These are phyloP conservation scores for Macaria notata DNA, from an alignment of 2,888 invertebrate genomes.

Conservation along the genomic window DNA sequence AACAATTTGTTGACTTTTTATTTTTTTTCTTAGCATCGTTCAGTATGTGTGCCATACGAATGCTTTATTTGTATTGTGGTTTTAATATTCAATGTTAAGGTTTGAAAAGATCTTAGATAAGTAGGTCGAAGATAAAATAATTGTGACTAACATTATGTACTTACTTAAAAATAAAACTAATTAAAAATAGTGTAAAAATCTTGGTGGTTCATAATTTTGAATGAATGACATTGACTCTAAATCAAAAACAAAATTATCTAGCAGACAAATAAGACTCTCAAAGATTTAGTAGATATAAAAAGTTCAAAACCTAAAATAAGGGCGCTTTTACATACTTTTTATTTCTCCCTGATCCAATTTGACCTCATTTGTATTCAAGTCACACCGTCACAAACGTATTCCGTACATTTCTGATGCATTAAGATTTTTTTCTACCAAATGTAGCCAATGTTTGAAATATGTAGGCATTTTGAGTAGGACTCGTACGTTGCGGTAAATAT, in stretches of 20 bases:
- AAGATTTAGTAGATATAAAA: too few species aligned
- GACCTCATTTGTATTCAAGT: conserved; percentile 76
- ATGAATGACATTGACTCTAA: too few species aligned
- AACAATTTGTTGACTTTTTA: conserved; percentile 11
- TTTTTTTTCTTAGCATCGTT: conserved; percentile 5
- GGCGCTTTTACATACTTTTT: conserved; percentile 53
- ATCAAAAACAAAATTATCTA: too few species aligned
- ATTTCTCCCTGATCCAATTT: conserved; percentile 70
- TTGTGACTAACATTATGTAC: too few species aligned
- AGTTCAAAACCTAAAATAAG: conserved; percentile 22
- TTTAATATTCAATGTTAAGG: too few species aligned
- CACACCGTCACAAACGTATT: conserved; percentile 62
- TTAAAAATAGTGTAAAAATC: neutral
- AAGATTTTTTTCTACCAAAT: conserved; percentile 52
- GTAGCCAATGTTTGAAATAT: conserved; percentile 38
- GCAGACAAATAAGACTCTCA: too few species aligned
- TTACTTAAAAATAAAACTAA: conserved; percentile 1
- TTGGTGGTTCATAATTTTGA: too few species aligned
- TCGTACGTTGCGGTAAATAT: conserved; percentile 32
- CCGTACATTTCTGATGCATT: conserved; percentile 73
- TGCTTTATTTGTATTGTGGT: neutral
- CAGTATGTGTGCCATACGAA: conserved; percentile 5
- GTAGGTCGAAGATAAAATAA: too few species aligned
- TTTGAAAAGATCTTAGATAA: too few species aligned
- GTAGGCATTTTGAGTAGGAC: conserved; percentile 29